Conservation (phyloP, 2,888 invertebrate species). For the Hemithea aestivaria region DNA sequence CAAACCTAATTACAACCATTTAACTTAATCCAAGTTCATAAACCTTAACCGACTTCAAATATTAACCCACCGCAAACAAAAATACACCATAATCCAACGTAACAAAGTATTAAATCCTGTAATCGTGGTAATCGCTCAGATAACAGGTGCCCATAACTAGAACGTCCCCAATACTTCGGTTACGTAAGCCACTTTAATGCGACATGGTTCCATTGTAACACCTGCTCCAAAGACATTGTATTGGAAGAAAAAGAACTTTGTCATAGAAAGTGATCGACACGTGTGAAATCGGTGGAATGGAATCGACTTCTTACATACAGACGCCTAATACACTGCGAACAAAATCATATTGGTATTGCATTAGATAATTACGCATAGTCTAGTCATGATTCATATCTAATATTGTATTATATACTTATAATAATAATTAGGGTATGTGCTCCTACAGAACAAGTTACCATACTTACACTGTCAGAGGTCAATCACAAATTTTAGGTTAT, state of each 20-base stretch:
- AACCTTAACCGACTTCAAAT: background rate
- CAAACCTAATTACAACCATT: too few species aligned
- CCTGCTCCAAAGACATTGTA: slow-evolving; percentile 13
- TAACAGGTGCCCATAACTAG: slow-evolving; percentile 30
- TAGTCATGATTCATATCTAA: too few species aligned
- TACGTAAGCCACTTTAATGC: slow-evolving; percentile 22
- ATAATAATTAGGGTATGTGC: too few species aligned
- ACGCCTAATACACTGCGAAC: too few species aligned
- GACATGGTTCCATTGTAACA: slow-evolving; percentile 23
- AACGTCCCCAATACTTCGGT: slow-evolving; percentile 27
- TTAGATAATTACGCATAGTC: slow-evolving; percentile 1
- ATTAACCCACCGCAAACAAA: slow-evolving; percentile 6
- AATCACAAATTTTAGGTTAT: too few species aligned
- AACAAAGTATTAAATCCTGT: slow-evolving; percentile 9
- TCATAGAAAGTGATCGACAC: slow-evolving; percentile 14
- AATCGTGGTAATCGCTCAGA: slow-evolving; percentile 20
- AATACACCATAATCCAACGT: slow-evolving; percentile 8
- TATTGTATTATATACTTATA: too few species aligned
- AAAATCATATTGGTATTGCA: slow-evolving; percentile 1
- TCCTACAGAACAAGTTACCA: too few species aligned
- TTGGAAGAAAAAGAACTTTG: slow-evolving; percentile 18
- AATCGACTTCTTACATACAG: slow-evolving; percentile 3
- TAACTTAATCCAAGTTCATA: too few species aligned
- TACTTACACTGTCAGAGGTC: too few species aligned
- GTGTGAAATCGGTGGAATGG: slow-evolving; percentile 10